phyloP scores from a whole-genome alignment of 2,888 invertebrate genomes.

The Gasteruption jaculator region DNA sequence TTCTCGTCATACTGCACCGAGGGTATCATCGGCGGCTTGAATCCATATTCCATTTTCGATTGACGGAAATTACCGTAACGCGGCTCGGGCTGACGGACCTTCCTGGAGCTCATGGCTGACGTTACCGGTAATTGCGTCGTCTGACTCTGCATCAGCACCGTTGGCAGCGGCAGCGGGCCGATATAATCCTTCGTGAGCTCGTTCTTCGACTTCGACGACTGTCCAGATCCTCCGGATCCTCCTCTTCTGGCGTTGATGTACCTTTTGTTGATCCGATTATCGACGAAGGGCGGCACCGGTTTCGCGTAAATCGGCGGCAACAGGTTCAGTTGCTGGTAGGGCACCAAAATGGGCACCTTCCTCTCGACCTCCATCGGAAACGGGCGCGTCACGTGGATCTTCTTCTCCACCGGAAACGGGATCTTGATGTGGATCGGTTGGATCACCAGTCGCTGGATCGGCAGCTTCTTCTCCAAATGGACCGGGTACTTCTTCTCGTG shows the following conservation, averaged over 20 bases:
- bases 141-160: too few relatives aligned
- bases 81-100: slow-evolving; percentile 53
- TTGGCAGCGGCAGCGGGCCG: slow-evolving; percentile 57
- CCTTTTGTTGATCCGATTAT: too few relatives aligned
- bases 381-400: slow-evolving; percentile 59
- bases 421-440: slow-evolving; percentile 51
- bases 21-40: slow-evolving; percentile 76
- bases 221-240: neutral
- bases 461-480: slow-evolving; percentile 54
- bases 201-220: neutral
- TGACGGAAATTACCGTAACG: slow-evolving; percentile 61
- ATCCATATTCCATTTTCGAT: slow-evolving; percentile 75
- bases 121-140: slow-evolving; percentile 20
- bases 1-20: slow-evolving; percentile 76
- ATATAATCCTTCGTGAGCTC: slow-evolving; percentile 48
- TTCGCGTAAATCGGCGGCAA: neutral
- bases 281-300: neutral
- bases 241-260: too few relatives aligned
- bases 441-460: slow-evolving; percentile 53
- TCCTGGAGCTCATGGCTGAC: slow-evolving; percentile 30
- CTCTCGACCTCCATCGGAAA: slow-evolving; percentile 48
- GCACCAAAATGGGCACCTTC: slow-evolving; percentile 54
- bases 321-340: slow-evolving; percentile 41
- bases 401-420: slow-evolving; percentile 56
- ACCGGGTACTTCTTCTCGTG: too few relatives aligned